Evolutionary conservation across 2,797 vertebrate species (phyloP).

Genomic region (Chromobotia macracanthus): DNA sequence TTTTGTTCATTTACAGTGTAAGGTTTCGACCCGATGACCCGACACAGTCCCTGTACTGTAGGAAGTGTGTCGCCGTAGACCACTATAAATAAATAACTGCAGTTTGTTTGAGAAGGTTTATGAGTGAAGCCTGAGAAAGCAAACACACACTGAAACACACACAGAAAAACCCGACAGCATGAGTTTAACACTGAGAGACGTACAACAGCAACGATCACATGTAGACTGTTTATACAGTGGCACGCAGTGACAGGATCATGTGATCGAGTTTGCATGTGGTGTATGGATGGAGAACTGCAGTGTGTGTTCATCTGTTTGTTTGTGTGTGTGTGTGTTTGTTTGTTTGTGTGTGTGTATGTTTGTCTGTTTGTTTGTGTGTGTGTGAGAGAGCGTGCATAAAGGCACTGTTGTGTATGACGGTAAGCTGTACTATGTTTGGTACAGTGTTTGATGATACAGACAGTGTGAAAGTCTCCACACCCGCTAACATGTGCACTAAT

Average conservation of each 20-base stretch:
- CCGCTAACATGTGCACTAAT: constrained; percentile 28
- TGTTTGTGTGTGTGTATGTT: no score
- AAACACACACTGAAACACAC: neutral
- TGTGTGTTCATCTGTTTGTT: no score
- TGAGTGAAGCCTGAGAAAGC: neutral
- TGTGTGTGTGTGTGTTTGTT: no score
- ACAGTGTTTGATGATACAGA: constrained; percentile 6
- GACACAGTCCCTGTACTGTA: constrained; percentile 38
- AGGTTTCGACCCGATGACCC: constrained; percentile 45
- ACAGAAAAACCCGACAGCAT: constrained; percentile 7
- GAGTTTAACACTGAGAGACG: constrained; percentile 11
- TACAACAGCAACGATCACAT: neutral
- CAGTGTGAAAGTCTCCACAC: constrained; percentile 19
- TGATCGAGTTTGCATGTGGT: no score
- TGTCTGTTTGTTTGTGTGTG: no score
- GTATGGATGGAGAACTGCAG: no score
- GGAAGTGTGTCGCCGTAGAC: constrained; percentile 31
- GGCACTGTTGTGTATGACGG: constrained; percentile 15
- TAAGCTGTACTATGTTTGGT: no score
- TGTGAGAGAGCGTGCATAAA: neutral
- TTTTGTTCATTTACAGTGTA: constrained; percentile 41
- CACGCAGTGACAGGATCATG: no score
- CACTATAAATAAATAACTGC: constrained; percentile 51
- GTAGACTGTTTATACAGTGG: no score
- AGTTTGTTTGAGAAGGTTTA: constrained; percentile 17